Conservation (phyloP, 2,113 vertebrate genomes). For the Scopus umbretta region DNA sequence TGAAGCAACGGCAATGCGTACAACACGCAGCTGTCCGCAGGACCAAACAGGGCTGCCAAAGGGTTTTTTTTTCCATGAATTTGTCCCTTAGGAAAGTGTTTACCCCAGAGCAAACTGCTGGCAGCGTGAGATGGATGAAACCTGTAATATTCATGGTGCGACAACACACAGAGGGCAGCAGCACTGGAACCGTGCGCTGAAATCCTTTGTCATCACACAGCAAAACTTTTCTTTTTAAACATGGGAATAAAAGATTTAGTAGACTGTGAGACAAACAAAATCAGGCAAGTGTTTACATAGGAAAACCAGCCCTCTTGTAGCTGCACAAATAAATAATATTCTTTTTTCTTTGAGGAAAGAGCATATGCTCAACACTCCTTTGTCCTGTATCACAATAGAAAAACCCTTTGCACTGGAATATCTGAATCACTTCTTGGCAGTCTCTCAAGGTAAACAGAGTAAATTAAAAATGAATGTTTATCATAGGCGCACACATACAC, state of each 20-base stretch:
- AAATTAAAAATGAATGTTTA: conserved; percentile 80
- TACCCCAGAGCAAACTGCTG: conserved; percentile 10
- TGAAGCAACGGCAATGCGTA: not conserved
- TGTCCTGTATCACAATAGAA: conserved; percentile 75
- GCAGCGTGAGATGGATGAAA: conserved; percentile 18
- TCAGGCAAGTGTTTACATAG: conserved; percentile 56
- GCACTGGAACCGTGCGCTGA: not conserved
- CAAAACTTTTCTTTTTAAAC: conserved; percentile 46
- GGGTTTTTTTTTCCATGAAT: not conserved
- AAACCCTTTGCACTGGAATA: conserved; percentile 69
- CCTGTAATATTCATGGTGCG: not conserved
- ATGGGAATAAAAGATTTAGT: conserved; percentile 46
- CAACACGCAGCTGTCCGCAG: not conserved
- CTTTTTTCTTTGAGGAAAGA: conserved; percentile 58
- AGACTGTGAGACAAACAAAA: conserved; percentile 64
- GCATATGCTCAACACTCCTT: conserved; percentile 76
- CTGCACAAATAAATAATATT: conserved; percentile 71
- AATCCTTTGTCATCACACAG: not conserved
- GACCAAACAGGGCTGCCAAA: not conserved
- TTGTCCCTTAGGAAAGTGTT: conserved; percentile 5
- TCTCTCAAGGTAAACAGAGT: conserved; percentile 81
- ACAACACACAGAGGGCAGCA: not conserved
- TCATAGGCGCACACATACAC: conserved; percentile 49
- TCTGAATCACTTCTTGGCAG: conserved; percentile 77
- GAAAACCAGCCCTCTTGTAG: conserved; percentile 66